A percentile compares a stretch with the other conserved stretches of the same genome.
phyloP scores from a whole-genome alignment of 2,113 vertebrate species.

The Sterna hirundo region DNA sequence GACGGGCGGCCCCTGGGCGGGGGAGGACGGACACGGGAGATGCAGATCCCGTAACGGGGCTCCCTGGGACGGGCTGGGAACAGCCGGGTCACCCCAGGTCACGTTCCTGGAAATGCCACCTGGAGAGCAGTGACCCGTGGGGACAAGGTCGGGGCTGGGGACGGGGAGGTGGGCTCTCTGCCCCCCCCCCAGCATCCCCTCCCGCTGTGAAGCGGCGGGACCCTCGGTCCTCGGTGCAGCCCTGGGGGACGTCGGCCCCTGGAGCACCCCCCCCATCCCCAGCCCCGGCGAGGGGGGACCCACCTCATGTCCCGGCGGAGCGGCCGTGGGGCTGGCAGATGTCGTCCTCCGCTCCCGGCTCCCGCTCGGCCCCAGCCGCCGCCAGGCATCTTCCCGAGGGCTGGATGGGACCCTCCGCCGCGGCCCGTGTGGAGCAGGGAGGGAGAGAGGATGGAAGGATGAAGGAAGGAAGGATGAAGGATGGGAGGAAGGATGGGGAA shows the following conservation, averaged over 20 bases:
- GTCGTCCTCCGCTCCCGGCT: not conserved
- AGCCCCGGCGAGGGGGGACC: not conserved
- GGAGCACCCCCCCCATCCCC: not conserved
- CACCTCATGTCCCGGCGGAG: constrained; percentile 8
- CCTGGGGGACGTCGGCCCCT: fast-evolving
- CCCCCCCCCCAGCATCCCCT: not conserved
- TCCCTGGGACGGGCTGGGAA: not conserved
- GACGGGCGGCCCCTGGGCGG: fast-evolving
- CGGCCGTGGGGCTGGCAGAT: not conserved
- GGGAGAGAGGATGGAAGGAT: not conserved
- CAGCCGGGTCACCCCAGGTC: not conserved
- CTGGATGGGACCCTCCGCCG: not conserved
- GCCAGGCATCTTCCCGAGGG: not conserved
- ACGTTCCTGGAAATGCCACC: not conserved
- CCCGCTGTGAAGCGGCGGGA: not conserved
- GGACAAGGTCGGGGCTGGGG: not conserved
- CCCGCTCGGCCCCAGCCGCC: not conserved
- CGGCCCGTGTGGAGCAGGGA: not conserved
- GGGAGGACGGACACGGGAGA: not conserved
- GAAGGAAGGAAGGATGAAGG: not conserved
- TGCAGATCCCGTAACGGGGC: fast-evolving
- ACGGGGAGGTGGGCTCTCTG: not conserved
- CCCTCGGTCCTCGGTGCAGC: not conserved
- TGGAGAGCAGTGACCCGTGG: not conserved
- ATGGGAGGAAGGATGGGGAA: not conserved